phyloP scores from a whole-genome alignment of 1,140 invertebrate genomes.

The Stenopsyche tienmushanensis region DNA sequence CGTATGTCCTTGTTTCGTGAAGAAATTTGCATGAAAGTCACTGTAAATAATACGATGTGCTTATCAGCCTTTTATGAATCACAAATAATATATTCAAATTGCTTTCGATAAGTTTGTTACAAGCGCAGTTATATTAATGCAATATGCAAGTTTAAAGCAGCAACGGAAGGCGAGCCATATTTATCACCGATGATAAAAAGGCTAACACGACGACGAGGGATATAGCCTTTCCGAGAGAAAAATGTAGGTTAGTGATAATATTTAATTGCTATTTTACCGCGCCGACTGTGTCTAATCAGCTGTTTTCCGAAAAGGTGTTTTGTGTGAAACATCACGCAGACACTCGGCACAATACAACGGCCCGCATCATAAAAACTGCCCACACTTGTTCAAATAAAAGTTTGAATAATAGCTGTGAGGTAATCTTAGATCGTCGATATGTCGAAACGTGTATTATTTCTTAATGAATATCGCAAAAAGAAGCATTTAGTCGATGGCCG shows the following conservation, averaged over 20 bases:
- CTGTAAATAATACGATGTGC: too few species aligned
- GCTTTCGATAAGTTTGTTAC: too few species aligned
- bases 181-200: too few species aligned
- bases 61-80: too few species aligned
- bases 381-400: constrained; percentile 37
- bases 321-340: not conserved
- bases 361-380: not conserved
- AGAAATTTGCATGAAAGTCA: too few species aligned
- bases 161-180: too few species aligned
- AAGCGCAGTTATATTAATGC: too few species aligned
- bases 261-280: constrained; percentile 39
- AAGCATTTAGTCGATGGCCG: constrained; percentile 13
- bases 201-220: too few species aligned
- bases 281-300: constrained; percentile 37
- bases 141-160: too few species aligned
- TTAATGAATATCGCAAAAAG: constrained; percentile 31
- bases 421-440: constrained; percentile 28
- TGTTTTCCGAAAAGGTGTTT: constrained; percentile 33
- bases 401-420: constrained; percentile 21
- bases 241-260: constrained; percentile 42
- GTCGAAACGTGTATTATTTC: constrained; percentile 15
- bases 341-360: not conserved
- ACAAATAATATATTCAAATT: too few species aligned
- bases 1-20: too few species aligned
- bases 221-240: constrained; percentile 1